Evolutionary conservation across 2,797 vertebrate genomes (phyloP).

Genomic region (Poeciliopsis turneri): DNA sequence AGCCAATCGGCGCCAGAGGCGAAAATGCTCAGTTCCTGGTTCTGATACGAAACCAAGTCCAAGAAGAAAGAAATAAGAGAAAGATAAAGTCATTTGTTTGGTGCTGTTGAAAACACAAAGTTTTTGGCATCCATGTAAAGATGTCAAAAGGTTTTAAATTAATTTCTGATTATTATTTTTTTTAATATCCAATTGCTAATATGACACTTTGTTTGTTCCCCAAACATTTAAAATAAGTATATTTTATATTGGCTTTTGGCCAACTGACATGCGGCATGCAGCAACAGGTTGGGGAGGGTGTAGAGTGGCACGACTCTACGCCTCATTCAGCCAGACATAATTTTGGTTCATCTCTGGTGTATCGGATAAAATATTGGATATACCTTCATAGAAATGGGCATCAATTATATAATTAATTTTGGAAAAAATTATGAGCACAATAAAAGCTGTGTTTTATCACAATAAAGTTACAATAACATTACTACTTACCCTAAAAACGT

Average conservation of each 20-base stretch:
- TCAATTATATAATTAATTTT: not conserved
- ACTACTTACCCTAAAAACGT: not conserved
- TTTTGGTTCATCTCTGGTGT: not conserved
- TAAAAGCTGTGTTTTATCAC: not conserved
- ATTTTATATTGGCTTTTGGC: not conserved
- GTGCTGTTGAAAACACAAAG: not conserved
- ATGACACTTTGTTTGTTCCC: not conserved
- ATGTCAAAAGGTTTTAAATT: not conserved
- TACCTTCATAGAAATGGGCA: not conserved
- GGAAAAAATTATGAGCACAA: not conserved
- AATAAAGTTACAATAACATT: not conserved
- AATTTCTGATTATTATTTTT: not conserved
- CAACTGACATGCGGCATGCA: not conserved
- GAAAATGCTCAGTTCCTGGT: not conserved
- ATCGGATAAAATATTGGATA: not conserved
- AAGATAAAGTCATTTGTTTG: not conserved
- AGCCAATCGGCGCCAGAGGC: slow-evolving; percentile 16
- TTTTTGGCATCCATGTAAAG: not conserved
- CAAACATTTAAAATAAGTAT: not conserved
- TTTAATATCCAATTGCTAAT: not conserved
- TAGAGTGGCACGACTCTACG: not conserved
- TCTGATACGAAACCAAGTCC: not conserved
- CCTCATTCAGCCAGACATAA: not conserved
- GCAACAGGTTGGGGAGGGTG: not conserved
- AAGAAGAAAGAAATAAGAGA: not conserved